These are phyloP conservation scores for Coptodon rendalli DNA, from an alignment of 2,113 vertebrate genomes.

Conservation along the genomic window DNA sequence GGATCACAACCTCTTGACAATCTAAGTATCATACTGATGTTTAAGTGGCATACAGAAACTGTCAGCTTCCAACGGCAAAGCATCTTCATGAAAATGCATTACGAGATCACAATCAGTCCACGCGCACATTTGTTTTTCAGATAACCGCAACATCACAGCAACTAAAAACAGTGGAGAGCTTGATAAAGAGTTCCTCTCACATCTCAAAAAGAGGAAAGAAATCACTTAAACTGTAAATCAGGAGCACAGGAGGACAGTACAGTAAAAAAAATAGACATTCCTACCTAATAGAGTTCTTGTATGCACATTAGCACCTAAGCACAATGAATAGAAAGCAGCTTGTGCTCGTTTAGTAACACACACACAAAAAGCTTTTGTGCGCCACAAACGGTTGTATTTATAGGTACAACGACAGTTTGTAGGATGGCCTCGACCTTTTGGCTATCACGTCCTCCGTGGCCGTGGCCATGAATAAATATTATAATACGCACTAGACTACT, in stretches of 20 bases:
- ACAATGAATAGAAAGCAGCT: neutral
- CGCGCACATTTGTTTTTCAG: neutral
- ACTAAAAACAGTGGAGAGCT: neutral
- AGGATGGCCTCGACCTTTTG: neutral
- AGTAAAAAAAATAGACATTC: fast-evolving
- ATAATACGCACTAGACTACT: neutral
- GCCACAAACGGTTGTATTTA: neutral
- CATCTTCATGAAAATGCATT: neutral
- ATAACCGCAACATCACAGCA: neutral
- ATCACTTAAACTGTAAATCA: neutral
- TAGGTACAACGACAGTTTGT: neutral
- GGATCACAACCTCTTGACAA: neutral
- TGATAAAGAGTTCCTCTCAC: neutral
- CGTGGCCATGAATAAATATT: neutral
- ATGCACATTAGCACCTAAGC: neutral
- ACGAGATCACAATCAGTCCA: neutral
- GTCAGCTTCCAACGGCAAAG: neutral
- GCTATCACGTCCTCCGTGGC: neutral
- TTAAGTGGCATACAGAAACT: neutral
- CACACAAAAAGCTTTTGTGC: neutral
- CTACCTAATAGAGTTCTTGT: neutral
- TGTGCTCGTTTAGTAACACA: neutral
- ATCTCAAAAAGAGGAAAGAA: neutral
- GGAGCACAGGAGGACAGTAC: neutral
- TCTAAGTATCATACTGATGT: neutral